Conservation (phyloP, 2,888 invertebrate genomes). For the Torymus aiolomorphi region DNA sequence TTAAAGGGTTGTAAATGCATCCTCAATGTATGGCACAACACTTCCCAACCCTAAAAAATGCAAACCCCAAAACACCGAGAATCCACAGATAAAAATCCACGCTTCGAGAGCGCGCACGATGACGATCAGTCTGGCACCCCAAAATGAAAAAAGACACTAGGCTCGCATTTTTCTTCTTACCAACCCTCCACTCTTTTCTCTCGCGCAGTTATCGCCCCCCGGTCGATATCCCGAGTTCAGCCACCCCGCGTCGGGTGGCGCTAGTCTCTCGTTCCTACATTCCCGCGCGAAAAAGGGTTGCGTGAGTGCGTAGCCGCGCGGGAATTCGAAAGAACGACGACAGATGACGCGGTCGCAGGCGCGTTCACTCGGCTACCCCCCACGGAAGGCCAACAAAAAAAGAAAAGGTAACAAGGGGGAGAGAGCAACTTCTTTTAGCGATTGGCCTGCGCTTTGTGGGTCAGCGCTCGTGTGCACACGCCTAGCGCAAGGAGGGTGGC, state of each 20-base stretch:
- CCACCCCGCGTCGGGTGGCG: slow-evolving; percentile 62
- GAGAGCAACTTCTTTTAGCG: not conserved
- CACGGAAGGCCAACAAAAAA: too few species aligned
- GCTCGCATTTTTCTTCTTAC: slow-evolving; percentile 40
- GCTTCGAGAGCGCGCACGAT: too few species aligned
- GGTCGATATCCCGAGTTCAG: slow-evolving; percentile 57
- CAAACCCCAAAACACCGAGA: too few species aligned
- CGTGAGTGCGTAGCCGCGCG: slow-evolving; percentile 34
- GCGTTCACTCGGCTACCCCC: not conserved
- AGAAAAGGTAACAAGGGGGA: not conserved
- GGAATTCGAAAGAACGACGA: slow-evolving; percentile 59
- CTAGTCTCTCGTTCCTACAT: slow-evolving; percentile 55
- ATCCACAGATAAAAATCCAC: too few species aligned
- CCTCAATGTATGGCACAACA: too few species aligned
- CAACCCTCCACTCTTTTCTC: slow-evolving; percentile 44
- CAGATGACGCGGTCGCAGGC: slow-evolving; percentile 59
- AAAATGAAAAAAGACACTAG: slow-evolving; percentile 50
- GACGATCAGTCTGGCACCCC: slow-evolving; percentile 27
- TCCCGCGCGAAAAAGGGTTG: slow-evolving; percentile 50
- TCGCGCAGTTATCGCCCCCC: not conserved
- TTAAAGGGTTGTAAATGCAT: too few species aligned
- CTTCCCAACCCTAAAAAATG: too few species aligned
- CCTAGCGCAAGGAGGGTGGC: not conserved
- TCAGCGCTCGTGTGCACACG: slow-evolving; percentile 13
- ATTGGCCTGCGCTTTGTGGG: slow-evolving; percentile 30